Evolutionary conservation across 2,797 vertebrate species (phyloP).

Genomic region (Schizothorax lantsangensis): DNA sequence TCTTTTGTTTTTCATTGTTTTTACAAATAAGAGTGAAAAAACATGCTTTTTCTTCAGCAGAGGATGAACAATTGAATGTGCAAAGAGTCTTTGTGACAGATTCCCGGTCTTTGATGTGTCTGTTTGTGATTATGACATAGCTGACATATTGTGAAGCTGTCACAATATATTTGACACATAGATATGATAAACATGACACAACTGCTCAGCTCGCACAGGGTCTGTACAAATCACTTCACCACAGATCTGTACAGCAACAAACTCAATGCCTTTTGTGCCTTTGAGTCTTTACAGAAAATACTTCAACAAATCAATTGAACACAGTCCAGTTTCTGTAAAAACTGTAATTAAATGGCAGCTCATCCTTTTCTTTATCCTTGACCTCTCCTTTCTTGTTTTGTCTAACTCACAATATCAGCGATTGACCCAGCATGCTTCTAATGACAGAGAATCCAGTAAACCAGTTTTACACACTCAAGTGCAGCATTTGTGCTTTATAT

Average conservation of each 20-base stretch:
- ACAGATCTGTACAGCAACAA: constrained; percentile 14
- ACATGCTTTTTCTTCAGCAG: neutral
- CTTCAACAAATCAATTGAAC: neutral
- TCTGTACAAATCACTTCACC: neutral
- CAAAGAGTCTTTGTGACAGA: constrained; percentile 21
- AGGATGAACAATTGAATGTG: neutral
- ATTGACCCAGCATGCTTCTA: neutral
- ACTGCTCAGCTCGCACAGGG: neutral
- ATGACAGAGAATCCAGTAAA: constrained; percentile 10
- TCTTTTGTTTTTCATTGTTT: constrained; percentile 20
- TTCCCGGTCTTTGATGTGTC: constrained; percentile 23
- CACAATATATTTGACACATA: constrained; percentile 33
- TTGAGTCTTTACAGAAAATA: neutral
- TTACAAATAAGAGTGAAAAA: neutral
- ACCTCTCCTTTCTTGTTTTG: neutral
- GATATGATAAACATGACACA: constrained; percentile 19
- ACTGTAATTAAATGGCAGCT: neutral
- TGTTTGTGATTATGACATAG: constrained; percentile 20
- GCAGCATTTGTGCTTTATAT: neutral
- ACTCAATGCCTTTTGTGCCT: neutral
- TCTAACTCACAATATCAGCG: constrained; percentile 5
- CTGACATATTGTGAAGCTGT: neutral
- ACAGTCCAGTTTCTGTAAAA: neutral
- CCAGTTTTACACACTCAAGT: neutral
- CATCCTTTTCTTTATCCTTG: neutral